Conservation (phyloP, 2,888 invertebrate species). For the Ditula angustiorana region DNA sequence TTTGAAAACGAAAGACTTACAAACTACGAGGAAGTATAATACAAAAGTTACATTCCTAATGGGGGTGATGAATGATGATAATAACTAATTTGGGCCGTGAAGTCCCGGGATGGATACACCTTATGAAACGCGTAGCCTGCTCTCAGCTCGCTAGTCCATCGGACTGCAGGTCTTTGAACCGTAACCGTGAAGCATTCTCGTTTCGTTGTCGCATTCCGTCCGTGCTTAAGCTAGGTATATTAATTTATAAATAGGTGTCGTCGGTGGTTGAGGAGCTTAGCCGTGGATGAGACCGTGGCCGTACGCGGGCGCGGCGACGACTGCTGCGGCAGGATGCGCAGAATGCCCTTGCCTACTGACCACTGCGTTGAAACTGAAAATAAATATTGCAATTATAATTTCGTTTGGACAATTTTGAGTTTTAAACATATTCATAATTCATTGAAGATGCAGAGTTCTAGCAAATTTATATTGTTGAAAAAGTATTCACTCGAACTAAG, state of each 20-base stretch:
- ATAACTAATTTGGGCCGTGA: slow-evolving; percentile 63
- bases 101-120: slow-evolving; percentile 69
- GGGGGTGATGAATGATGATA: slow-evolving; percentile 44
- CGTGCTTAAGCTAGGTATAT: slow-evolving; percentile 69
- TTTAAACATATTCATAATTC: no score
- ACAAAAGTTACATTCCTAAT: slow-evolving; percentile 68
- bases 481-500: no score
- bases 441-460: no score
- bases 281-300: slow-evolving; percentile 71
- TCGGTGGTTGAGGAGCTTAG: slow-evolving; percentile 54
- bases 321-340: slow-evolving; percentile 76
- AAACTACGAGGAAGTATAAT: slow-evolving; percentile 78
- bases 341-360: slow-evolving; percentile 85
- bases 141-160: slow-evolving; percentile 41
- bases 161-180: slow-evolving; percentile 48
- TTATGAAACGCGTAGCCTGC: slow-evolving; percentile 76
- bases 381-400: slow-evolving; percentile 13
- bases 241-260: slow-evolving; percentile 72
- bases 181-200: slow-evolving; percentile 57
- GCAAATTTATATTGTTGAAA: no score
- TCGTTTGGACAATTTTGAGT: neutral
- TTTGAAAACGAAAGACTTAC: slow-evolving; percentile 67
- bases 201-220: slow-evolving; percentile 69
- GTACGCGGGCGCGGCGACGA: slow-evolving; percentile 67
- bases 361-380: slow-evolving; percentile 85